These are phyloP conservation scores for Holothuria leucospilota DNA, from an alignment of 53 echinoderm and acorn worm genomes.

Conservation along the genomic window DNA sequence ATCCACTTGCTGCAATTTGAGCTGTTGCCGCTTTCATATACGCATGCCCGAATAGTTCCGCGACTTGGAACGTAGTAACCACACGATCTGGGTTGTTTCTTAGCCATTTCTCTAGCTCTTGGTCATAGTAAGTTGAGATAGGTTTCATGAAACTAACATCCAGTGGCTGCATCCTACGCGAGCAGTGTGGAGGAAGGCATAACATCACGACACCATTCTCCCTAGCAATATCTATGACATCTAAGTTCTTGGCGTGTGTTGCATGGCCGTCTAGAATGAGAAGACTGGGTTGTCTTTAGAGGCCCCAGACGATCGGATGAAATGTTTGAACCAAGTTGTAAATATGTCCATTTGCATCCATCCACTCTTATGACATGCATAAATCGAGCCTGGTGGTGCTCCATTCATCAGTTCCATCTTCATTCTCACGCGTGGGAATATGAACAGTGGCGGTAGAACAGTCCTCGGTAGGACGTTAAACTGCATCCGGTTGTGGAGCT, in stretches of 20 bases:
- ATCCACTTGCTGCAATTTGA: constrained; percentile 55
- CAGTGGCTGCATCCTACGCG: constrained; percentile 63
- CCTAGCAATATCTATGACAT: constrained; percentile 54
- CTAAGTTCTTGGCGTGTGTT: constrained; percentile 56
- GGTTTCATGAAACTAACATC: constrained; percentile 61
- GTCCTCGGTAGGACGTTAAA: no score
- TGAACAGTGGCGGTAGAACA: constrained; percentile 46
- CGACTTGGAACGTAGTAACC: constrained; percentile 52
- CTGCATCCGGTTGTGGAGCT: no score
- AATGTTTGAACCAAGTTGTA: constrained; percentile 54
- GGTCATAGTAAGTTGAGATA: constrained; percentile 57
- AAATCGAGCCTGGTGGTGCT: no score
- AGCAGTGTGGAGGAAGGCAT: constrained; percentile 61
- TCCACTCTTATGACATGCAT: constrained; percentile 60
- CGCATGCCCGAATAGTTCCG: constrained; percentile 52
- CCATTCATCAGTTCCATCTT: no score
- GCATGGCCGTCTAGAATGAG: no score
- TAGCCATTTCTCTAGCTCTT: constrained; percentile 57
- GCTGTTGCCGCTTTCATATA: constrained; percentile 59
- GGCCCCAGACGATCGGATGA: constrained; percentile 55
- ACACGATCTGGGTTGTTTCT: constrained; percentile 57
- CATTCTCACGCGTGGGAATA: constrained; percentile 55
- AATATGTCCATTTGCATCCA: constrained; percentile 66
- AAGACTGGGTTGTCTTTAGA: constrained; percentile 51
- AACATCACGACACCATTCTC: constrained; percentile 56